Percentiles rank a stretch among this genome's conserved stretches.
phyloP scores from a whole-genome alignment of 2,113 vertebrate species.

The Natator depressus region DNA sequence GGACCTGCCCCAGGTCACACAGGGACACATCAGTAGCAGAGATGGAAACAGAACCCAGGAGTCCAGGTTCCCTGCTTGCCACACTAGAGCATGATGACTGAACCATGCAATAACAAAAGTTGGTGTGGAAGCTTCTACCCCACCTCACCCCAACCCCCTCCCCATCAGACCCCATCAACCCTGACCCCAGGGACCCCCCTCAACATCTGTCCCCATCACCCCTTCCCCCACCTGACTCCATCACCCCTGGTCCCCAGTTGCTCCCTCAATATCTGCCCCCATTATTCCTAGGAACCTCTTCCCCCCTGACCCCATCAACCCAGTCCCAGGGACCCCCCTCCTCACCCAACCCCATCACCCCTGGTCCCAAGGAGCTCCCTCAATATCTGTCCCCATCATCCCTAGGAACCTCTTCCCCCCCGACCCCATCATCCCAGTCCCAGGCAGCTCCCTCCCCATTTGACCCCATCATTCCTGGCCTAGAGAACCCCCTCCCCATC shows the following conservation, averaged over 20 bases:
- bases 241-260: too few relatives aligned
- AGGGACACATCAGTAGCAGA: background rate
- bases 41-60: background rate
- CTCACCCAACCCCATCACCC: background rate
- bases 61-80: background rate
- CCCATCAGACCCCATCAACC: too few relatives aligned
- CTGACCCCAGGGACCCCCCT: too few relatives aligned
- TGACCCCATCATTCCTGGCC: background rate
- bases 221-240: too few relatives aligned
- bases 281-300: too few relatives aligned
- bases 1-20: background rate
- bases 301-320: background rate
- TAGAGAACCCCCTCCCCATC: too few relatives aligned
- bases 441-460: background rate
- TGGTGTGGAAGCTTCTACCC: background rate
- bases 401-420: too few relatives aligned
- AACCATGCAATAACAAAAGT: background rate
- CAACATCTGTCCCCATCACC: too few relatives aligned
- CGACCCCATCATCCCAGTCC: too few relatives aligned
- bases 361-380: too few relatives aligned
- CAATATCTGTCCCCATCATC: background rate
- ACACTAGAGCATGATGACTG: background rate
- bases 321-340: too few relatives aligned
- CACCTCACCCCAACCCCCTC: background rate
- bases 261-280: too few relatives aligned